These are phyloP conservation scores for Alosa sapidissima DNA, from an alignment of 2,797 vertebrate genomes.

Conservation along the genomic window DNA sequence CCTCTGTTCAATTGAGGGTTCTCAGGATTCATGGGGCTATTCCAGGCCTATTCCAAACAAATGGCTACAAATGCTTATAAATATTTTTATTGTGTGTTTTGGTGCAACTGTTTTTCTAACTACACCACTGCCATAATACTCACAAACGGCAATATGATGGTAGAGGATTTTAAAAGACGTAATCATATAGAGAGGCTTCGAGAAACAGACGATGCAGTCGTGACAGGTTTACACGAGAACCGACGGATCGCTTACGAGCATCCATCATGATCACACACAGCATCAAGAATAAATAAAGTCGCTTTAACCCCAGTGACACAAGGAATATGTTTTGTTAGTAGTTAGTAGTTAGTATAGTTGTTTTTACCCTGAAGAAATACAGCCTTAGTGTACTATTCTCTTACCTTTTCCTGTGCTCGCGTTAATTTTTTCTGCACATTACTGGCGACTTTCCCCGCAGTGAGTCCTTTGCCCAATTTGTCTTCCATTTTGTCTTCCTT, in stretches of 20 bases:
- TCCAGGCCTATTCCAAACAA: conserved; percentile 19
- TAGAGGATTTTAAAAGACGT: background rate
- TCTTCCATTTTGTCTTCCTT: conserved; percentile 86
- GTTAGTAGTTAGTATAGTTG: too few relatives aligned
- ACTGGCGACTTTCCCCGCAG: conserved; percentile 94
- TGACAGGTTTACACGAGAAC: conserved; percentile 6
- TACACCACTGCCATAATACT: background rate
- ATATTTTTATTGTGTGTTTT: background rate
- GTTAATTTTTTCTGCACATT: conserved; percentile 98
- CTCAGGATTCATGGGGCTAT: background rate
- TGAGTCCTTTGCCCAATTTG: conserved; percentile 93
- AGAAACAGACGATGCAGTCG: background rate
- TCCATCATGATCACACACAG: background rate
- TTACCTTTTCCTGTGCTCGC: conserved; percentile 96
- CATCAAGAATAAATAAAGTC: background rate
- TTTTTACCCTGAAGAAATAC: background rate
- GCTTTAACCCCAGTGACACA: background rate
- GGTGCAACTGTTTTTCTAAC: background rate
- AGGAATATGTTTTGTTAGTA: background rate
- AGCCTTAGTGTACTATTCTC: conserved; percentile 28
- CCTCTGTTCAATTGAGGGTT: background rate
- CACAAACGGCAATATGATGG: background rate
- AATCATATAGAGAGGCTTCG: background rate
- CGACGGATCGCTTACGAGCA: conserved; percentile 10
- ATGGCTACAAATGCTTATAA: background rate